phyloP scores from a whole-genome alignment of 1,140 invertebrate genomes.

The Chrysomallon squamiferum region DNA sequence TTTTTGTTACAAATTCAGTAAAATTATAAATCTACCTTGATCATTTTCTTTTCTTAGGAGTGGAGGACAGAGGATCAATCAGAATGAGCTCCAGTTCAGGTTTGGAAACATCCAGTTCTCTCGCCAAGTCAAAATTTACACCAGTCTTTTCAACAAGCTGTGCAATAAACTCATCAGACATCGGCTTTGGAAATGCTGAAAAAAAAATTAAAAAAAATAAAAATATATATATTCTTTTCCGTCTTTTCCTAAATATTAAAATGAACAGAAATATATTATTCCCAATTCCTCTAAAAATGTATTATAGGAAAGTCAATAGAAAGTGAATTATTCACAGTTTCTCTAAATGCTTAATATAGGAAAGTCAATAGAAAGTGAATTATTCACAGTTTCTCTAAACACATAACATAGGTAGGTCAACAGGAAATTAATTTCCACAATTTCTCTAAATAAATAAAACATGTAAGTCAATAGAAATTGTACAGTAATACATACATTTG shows the following conservation, averaged over 20 bases:
- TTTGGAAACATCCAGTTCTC: constrained; percentile 14
- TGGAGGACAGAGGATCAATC: constrained; percentile 6
- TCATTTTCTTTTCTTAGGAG: constrained; percentile 16
- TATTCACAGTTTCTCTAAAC: no score
- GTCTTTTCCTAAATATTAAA: neutral
- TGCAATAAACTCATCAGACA: constrained; percentile 1
- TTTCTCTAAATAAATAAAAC: no score
- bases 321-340: no score
- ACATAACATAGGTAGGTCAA: no score
- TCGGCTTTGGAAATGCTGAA: neutral
- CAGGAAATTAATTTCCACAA: no score
- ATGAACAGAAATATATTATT: neutral
- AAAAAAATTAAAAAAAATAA: neutral
- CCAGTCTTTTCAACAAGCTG: constrained; percentile 2
- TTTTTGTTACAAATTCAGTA: neutral
- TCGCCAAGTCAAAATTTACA: constrained; percentile 7
- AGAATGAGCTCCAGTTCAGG: constrained; percentile 14
- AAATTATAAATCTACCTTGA: constrained; percentile 7
- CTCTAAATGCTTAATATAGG: no score
- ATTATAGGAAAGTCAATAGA: no score
- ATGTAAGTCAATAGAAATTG: no score
- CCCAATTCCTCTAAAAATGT: no score
- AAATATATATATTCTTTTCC: neutral
- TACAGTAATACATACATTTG: no score
- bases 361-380: no score